Conservation (phyloP, 2,113 vertebrate species). For the Onychostruthus taczanowskii region DNA sequence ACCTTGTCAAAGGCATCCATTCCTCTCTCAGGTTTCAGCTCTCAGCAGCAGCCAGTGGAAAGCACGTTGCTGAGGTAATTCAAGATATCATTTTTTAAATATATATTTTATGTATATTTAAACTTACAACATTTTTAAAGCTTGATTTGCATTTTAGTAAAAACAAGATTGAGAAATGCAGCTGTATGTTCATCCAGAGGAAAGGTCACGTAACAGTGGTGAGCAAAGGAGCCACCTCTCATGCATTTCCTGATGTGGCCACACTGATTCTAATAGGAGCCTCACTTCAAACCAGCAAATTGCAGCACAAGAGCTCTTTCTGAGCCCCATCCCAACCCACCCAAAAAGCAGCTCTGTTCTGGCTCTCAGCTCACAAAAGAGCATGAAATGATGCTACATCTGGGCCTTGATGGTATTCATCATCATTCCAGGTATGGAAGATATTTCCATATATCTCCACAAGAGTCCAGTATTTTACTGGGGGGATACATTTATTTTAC, state of each 20-base stretch:
- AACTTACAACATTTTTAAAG: background rate
- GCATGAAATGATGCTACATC: too few species aligned
- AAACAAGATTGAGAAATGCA: background rate
- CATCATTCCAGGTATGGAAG: background rate
- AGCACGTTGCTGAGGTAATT: background rate
- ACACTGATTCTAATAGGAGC: background rate
- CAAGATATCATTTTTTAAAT: rapidly evolving
- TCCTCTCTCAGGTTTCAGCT: background rate
- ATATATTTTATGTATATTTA: background rate
- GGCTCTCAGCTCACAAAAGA: background rate
- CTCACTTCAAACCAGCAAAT: background rate
- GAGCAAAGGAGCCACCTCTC: background rate
- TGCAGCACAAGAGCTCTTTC: background rate
- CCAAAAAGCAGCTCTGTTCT: background rate
- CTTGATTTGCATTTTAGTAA: background rate
- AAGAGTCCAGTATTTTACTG: background rate
- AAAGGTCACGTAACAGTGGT: background rate
- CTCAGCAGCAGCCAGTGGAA: background rate
- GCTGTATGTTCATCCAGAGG: background rate
- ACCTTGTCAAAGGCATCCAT: background rate
- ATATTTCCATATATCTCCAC: too few species aligned
- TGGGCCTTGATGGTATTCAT: background rate
- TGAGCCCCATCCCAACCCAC: background rate
- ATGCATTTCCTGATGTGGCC: background rate
- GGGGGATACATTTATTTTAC: background rate